Evolutionary conservation across 2,797 vertebrate genomes (phyloP), one percentile per base, ranked within the genome.

Genomic region (Spizella passerina): DNA sequence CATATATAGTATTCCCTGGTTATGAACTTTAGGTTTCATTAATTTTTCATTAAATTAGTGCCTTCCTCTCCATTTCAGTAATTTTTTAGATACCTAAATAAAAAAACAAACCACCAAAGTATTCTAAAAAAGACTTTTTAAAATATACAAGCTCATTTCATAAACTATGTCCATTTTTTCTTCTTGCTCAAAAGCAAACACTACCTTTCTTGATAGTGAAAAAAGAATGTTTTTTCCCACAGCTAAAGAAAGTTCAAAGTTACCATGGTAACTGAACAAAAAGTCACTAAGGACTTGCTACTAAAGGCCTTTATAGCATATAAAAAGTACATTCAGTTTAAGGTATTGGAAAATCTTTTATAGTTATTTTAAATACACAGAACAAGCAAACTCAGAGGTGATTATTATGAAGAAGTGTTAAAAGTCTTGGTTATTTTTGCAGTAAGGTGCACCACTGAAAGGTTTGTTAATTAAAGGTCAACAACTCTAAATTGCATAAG

Each of bases 231-330:
- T 39, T 90, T 96, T 75, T 75, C 78, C 44, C 49, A 49, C 20
- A 93, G 78, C 41, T 93, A 56, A 86, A 84, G 64, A 41, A 88
- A 77, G 89, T 96, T 89, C 60, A 75, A 94, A 64, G 90, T 96
- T 97, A 76, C 92, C 90, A 96, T 91, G 78, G 92, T 78, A 97
- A 97, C 95, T 18, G n/a, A 86, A 87, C n/a, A 32, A 76, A 91
- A 96, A 95, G 77, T 95, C 79, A 90, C 56, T 69, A 65, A 94
- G 90, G 84, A 95, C 82, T 96, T 96, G 57, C 87, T 95, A 88
- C 44, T 69, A 65, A 63, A 86, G 27, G 47, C n/a, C 44, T 93
- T 91, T 60, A 59, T 43, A 84, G 24, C 87, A 90, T 72, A 57
- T n/a, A 92, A 72, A 96, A 88, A 85, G 47, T 85, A 84, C 22